Percentiles rank a stretch among this genome's conserved stretches.
phyloP scores from a whole-genome alignment of 2,888 invertebrate species.

The Rugalucina vietnamica region DNA sequence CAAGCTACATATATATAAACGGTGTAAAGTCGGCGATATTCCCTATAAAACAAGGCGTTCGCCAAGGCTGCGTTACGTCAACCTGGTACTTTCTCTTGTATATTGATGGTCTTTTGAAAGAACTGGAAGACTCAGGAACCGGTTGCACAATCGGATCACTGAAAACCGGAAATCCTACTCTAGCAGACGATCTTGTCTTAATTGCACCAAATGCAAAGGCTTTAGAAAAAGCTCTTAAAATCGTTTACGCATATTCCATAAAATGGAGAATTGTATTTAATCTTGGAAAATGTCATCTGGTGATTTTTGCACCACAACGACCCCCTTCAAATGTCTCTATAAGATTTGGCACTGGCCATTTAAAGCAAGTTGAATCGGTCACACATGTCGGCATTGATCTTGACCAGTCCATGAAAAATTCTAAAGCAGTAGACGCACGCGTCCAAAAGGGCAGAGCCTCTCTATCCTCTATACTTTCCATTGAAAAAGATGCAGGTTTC shows the following conservation, averaged over 20 bases:
- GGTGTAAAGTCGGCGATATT: not conserved
- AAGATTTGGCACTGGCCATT: too few species aligned
- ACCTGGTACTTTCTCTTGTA: constrained; percentile 23
- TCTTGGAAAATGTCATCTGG: not conserved
- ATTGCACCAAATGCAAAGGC: not conserved
- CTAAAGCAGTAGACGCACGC: too few species aligned
- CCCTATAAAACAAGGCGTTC: constrained; percentile 11
- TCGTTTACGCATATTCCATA: not conserved
- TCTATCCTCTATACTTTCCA: not conserved
- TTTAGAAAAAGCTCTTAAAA: not conserved
- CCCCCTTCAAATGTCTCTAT: too few species aligned
- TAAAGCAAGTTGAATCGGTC: too few species aligned
- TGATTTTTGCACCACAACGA: not conserved
- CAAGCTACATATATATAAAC: not conserved
- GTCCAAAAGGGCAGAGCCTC: not conserved
- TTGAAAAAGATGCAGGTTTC: not conserved
- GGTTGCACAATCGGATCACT: not conserved
- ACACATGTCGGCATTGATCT: too few species aligned
- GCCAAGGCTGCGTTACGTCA: too few species aligned
- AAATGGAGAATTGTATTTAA: constrained; percentile 13
- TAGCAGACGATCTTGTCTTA: constrained; percentile 17
- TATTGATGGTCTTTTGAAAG: constrained; percentile 6
- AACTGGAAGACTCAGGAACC: not conserved
- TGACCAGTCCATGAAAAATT: too few species aligned
- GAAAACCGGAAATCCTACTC: constrained; percentile 14